Percentiles rank a stretch among this genome's conserved stretches.
phyloP scores from a whole-genome alignment of 2,888 invertebrate genomes.

The Palloptera scutellata region DNA sequence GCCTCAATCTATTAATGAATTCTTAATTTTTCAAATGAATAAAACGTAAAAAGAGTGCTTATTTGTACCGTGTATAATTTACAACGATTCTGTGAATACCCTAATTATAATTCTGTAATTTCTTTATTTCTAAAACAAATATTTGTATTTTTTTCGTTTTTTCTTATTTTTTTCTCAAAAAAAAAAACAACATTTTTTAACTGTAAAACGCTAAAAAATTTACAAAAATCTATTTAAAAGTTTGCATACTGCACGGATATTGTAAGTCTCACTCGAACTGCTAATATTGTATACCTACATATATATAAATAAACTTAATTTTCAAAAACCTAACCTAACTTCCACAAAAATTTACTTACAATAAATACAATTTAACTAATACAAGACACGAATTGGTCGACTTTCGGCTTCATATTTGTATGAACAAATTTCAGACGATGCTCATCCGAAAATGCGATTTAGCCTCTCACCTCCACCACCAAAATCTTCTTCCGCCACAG shows the following conservation, averaged over 20 bases:
- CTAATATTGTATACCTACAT: slow-evolving; percentile 11
- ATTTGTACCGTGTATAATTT: not conserved
- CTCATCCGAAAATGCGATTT: slow-evolving; percentile 62
- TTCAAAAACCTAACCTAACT: slow-evolving; percentile 19
- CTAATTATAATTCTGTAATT: slow-evolving; percentile 19
- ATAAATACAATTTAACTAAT: not conserved
- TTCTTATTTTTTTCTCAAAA: slow-evolving; percentile 40
- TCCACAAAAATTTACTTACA: slow-evolving; percentile 25
- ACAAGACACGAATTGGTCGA: not conserved
- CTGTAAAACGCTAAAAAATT: slow-evolving; percentile 39
- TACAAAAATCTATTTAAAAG: slow-evolving; percentile 44
- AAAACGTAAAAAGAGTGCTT: too few relatives aligned
- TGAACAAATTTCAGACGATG: slow-evolving; percentile 56
- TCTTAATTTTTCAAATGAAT: too few relatives aligned
- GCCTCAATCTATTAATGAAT: too few relatives aligned
- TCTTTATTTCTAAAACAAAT: slow-evolving; percentile 28
- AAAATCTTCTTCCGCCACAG: slow-evolving; percentile 42
- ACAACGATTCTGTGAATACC: too few relatives aligned
- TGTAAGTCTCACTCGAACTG: slow-evolving; percentile 51
- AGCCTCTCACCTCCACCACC: slow-evolving; percentile 58
- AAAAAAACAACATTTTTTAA: slow-evolving; percentile 30
- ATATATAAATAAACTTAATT: slow-evolving; percentile 15
- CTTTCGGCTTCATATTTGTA: slow-evolving; percentile 8
- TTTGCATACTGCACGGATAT: slow-evolving; percentile 63
- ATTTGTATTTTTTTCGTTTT: slow-evolving; percentile 39